A percentile compares a stretch with the other conserved stretches of the same genome.
Evolutionary conservation across 2,888 invertebrate genomes (phyloP).

Genomic region (Ochropacha duplaris): DNA sequence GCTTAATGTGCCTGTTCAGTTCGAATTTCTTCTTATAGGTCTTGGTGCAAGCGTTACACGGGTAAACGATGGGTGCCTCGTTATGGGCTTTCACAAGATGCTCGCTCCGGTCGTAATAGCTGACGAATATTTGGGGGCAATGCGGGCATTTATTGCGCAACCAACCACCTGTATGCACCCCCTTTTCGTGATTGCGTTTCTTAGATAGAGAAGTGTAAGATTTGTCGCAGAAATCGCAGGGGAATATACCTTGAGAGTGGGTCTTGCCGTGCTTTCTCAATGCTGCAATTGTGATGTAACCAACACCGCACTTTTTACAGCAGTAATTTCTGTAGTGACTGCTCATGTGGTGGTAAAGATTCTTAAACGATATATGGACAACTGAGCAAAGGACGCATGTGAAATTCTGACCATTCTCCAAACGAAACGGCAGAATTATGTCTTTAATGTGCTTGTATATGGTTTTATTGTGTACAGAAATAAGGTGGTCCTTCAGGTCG

Average conservation of each 20-base stretch:
- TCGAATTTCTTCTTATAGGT: slow-evolving; percentile 74
- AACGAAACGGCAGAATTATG: slow-evolving; percentile 71
- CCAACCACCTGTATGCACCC: slow-evolving; percentile 76
- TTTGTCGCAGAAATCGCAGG: slow-evolving; percentile 79
- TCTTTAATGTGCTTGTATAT: slow-evolving; percentile 73
- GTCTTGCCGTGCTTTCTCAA: slow-evolving; percentile 75
- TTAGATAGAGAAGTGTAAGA: slow-evolving; percentile 77
- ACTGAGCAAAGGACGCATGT: slow-evolving; percentile 71
- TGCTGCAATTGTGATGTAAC: slow-evolving; percentile 73
- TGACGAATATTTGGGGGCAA: slow-evolving; percentile 71
- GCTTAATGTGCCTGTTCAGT: slow-evolving; percentile 70
- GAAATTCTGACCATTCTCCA: slow-evolving; percentile 66
- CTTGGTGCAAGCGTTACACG: slow-evolving; percentile 75
- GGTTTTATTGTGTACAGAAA: slow-evolving; percentile 57
- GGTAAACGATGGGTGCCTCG: slow-evolving; percentile 57
- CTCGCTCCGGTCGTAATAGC: slow-evolving; percentile 72
- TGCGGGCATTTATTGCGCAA: slow-evolving; percentile 74
- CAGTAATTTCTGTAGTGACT: slow-evolving; percentile 76
- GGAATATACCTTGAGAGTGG: slow-evolving; percentile 78
- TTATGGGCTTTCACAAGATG: slow-evolving; percentile 70
- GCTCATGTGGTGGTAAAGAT: slow-evolving; percentile 76
- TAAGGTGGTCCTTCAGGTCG: slow-evolving; percentile 68
- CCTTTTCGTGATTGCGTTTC: slow-evolving; percentile 72
- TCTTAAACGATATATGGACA: slow-evolving; percentile 72
- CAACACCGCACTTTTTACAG: slow-evolving; percentile 73